Evolutionary conservation across 2,888 invertebrate genomes (phyloP).

Genomic region (Pherbina coryleti): DNA sequence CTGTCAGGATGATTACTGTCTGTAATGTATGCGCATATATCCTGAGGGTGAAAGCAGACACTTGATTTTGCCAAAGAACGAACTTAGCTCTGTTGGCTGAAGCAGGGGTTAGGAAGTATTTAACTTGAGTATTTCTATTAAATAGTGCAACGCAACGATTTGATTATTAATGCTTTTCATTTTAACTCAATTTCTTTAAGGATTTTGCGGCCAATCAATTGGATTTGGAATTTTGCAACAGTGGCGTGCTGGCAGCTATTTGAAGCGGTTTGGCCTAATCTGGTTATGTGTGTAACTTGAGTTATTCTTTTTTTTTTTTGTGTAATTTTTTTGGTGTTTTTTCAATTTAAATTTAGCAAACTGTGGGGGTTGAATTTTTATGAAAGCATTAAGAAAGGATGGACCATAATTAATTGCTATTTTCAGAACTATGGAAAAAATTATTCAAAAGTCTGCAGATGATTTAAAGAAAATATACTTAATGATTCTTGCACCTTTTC

Average conservation of each 20-base stretch:
- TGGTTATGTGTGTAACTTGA: no score
- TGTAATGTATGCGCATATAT: not conserved
- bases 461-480: no score
- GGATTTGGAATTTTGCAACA: not conserved
- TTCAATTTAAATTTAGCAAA: no score
- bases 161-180: conserved; percentile 45
- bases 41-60: conserved; percentile 23
- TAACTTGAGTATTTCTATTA: conserved; percentile 10
- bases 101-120: not conserved
- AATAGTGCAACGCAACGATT: conserved; percentile 41
- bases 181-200: conserved; percentile 9
- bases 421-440: no score
- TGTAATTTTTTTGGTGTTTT: no score
- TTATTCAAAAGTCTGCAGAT: no score
- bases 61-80: conserved; percentile 1
- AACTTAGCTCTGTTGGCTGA: not conserved
- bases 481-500: no score
- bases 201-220: not conserved
- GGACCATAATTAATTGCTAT: no score
- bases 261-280: no score
- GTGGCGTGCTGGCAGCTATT: not conserved
- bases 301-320: no score
- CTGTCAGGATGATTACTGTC: not conserved
- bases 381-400: no score
- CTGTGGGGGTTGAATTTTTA: no score